Percentiles rank a stretch among this genome's conserved stretches.
Evolutionary conservation across 2,888 invertebrate species (phyloP).

Genomic region (Parthenolecanium corni): DNA sequence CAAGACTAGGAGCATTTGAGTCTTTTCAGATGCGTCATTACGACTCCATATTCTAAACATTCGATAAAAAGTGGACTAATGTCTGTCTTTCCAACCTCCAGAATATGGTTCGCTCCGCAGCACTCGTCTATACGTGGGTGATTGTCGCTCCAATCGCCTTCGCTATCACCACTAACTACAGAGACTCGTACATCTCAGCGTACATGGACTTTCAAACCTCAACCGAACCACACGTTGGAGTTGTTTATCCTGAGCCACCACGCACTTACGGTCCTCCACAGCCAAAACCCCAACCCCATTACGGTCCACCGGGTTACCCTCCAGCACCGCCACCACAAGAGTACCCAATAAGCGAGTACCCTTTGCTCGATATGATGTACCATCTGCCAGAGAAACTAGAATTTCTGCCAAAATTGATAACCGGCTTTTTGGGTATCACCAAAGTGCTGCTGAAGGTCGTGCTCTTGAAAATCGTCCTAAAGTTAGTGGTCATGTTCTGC

Average conservation of each 20-base stretch:
- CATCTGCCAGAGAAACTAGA: conserved; percentile 14
- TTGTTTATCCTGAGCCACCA: conserved; percentile 15
- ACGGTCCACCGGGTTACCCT: conserved; percentile 3
- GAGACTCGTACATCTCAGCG: conserved; percentile 15
- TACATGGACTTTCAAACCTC: conserved; percentile 19
- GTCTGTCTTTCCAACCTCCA: too few species aligned
- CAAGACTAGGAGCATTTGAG: too few species aligned
- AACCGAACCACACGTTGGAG: conserved; percentile 2
- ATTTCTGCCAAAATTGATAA: conserved; percentile 12
- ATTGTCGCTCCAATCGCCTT: too few species aligned
- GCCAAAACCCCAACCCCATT: neutral
- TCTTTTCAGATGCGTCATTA: too few species aligned
- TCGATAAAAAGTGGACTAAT: too few species aligned
- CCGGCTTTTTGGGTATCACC: conserved; percentile 2
- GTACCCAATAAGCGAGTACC: neutral
- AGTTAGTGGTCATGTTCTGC: conserved; percentile 22
- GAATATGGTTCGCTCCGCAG: too few species aligned
- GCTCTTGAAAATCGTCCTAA: conserved; percentile 19
- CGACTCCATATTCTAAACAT: too few species aligned
- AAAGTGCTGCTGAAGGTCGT: conserved; percentile 20
- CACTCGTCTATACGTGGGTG: too few species aligned
- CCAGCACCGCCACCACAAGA: neutral
- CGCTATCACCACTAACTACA: neutral
- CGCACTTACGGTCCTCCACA: conserved; percentile 19
- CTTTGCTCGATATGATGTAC: conserved; percentile 4